Percentiles rank a stretch among this genome's conserved stretches.
These are phyloP conservation scores for Drosophila sulfurigaster DNA, from an alignment of 1,140 invertebrate species.

Conservation along the genomic window DNA sequence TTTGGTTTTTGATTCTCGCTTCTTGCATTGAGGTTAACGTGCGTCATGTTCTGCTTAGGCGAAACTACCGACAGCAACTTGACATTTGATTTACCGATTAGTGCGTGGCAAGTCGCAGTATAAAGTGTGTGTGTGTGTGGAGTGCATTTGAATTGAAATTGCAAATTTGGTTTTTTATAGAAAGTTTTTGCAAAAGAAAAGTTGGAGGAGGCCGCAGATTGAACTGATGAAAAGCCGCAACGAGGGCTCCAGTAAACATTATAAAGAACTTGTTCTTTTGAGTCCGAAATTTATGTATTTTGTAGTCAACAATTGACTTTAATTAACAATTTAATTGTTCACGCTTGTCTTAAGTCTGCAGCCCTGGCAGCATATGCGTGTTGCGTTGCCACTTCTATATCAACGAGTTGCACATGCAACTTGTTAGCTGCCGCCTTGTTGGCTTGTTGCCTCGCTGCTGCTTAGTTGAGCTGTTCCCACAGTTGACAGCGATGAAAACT, in stretches of 20 bases:
- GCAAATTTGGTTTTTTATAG: slow-evolving; percentile 47
- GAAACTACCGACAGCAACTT: slow-evolving; percentile 66
- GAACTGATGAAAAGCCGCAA: slow-evolving; percentile 23
- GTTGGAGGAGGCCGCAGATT: slow-evolving; percentile 18
- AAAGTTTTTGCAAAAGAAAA: slow-evolving; percentile 37
- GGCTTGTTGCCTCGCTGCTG: slow-evolving; percentile 22
- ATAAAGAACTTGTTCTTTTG: slow-evolving; percentile 7
- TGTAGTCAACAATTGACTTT: neutral
- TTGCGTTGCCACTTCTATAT: slow-evolving; percentile 16
- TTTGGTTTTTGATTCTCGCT: neutral
- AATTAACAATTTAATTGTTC: neutral
- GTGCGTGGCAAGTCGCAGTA: slow-evolving; percentile 27
- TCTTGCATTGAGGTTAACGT: slow-evolving; percentile 47
- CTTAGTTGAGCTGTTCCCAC: slow-evolving; percentile 69
- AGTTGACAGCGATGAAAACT: slow-evolving; percentile 78
- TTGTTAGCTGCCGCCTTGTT: slow-evolving; percentile 26
- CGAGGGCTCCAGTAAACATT: slow-evolving; percentile 27
- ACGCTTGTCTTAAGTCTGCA: neutral
- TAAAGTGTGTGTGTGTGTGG: slow-evolving; percentile 4
- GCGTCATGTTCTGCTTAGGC: slow-evolving; percentile 64
- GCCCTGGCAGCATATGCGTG: slow-evolving; percentile 36
- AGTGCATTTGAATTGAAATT: slow-evolving; percentile 44
- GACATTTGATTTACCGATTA: slow-evolving; percentile 69
- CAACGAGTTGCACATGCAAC: slow-evolving; percentile 58
- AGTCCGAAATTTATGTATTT: neutral